Evolutionary conservation across 1,140 invertebrate species (phyloP).

Genomic region (Calosoma granatense): DNA sequence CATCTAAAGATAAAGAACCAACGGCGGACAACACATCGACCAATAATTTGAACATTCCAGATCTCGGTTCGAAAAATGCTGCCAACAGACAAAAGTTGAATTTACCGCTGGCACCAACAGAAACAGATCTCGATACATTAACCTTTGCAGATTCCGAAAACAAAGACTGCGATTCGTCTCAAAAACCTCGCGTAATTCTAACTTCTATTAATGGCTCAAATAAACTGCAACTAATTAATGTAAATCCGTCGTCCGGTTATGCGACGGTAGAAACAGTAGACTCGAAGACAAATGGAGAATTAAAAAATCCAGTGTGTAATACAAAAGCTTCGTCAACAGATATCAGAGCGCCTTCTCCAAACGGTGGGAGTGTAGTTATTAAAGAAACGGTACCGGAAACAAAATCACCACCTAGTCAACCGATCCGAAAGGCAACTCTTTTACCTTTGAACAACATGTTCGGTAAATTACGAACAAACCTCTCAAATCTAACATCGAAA

Average conservation of each 20-base stretch:
- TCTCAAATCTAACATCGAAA: slow-evolving; percentile 37
- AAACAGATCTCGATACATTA: slow-evolving; percentile 13
- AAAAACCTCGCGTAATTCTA: slow-evolving; percentile 16
- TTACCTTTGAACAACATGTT: slow-evolving; percentile 50
- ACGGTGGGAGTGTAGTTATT: slow-evolving; percentile 28
- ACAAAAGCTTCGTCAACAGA: slow-evolving; percentile 17
- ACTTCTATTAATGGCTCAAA: slow-evolving; percentile 33
- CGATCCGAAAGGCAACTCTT: slow-evolving; percentile 37
- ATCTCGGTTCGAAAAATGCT: slow-evolving; percentile 14
- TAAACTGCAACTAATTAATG: slow-evolving; percentile 41
- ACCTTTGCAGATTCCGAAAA: slow-evolving; percentile 14
- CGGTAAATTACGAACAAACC: slow-evolving; percentile 49
- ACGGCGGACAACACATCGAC: background rate
- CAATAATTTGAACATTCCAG: background rate
- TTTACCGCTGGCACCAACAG: slow-evolving; percentile 7
- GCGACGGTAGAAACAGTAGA: slow-evolving; percentile 38
- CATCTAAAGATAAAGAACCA: background rate
- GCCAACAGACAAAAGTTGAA: slow-evolving; percentile 17
- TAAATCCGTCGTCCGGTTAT: slow-evolving; percentile 42
- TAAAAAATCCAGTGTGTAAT: slow-evolving; percentile 16
- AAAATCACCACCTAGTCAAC: slow-evolving; percentile 27
- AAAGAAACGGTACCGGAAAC: slow-evolving; percentile 26
- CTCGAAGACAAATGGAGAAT: background rate
- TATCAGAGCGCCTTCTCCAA: slow-evolving; percentile 29
- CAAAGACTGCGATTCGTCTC: slow-evolving; percentile 11